A percentile compares a stretch with the other conserved stretches of the same genome.
phyloP scores from a whole-genome alignment of 2,888 invertebrate species.

The Eulithis prunata region DNA sequence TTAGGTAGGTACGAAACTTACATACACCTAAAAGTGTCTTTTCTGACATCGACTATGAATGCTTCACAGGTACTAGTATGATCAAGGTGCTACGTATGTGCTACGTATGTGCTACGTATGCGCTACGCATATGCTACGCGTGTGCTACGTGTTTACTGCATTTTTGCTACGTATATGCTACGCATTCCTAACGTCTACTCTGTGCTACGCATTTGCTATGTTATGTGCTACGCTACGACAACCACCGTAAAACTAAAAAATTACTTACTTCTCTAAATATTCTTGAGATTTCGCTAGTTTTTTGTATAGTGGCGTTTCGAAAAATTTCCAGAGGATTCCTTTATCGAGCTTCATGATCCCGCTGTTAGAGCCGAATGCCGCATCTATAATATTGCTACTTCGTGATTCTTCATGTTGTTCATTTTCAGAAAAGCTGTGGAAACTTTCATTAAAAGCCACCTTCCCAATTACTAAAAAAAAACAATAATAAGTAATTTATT shows the following conservation, averaged over 20 bases:
- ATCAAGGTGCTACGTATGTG: too few species aligned
- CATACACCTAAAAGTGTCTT: too few species aligned
- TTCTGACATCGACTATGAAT: too few species aligned
- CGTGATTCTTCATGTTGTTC: constrained; percentile 86
- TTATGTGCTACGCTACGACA: too few species aligned
- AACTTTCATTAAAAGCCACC: constrained; percentile 88
- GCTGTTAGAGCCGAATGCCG: constrained; percentile 90
- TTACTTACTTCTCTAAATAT: constrained; percentile 87
- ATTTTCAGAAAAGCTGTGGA: constrained; percentile 86
- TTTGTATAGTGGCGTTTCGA: constrained; percentile 89
- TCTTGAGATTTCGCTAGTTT: constrained; percentile 87
- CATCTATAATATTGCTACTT: constrained; percentile 87
- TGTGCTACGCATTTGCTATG: neutral
- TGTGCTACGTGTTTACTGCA: too few species aligned
- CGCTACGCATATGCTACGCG: too few species aligned
- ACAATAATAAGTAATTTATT: neutral
- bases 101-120: too few species aligned
- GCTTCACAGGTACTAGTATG: too few species aligned
- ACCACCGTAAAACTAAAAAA: neutral
- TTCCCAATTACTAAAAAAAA: constrained; percentile 87
- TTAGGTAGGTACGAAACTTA: too few species aligned
- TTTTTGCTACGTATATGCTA: neutral
- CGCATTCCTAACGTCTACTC: too few species aligned
- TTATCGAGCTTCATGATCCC: constrained; percentile 88
- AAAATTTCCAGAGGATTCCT: constrained; percentile 88